Percentiles rank a stretch among this genome's conserved stretches.
Evolutionary conservation across 2,113 vertebrate genomes (phyloP).

Genomic region (Vulpes lagopus): DNA sequence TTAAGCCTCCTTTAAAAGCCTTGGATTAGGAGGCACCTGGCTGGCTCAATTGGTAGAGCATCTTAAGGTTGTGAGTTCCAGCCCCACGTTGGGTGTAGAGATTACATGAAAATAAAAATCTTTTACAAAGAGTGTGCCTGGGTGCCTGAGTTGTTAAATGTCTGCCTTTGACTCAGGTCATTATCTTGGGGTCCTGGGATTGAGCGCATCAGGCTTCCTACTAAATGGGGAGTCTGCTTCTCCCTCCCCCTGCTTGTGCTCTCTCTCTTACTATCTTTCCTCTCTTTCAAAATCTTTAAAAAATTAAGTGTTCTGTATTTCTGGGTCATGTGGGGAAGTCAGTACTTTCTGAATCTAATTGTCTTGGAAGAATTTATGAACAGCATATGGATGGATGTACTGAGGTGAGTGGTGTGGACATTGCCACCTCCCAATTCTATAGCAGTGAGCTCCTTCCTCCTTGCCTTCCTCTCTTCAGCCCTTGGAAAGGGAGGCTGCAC

Average conservation of each 20-base stretch:
- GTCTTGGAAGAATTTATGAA: background rate
- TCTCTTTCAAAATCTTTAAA: background rate
- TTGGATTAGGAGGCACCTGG: background rate
- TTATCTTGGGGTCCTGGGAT: no score
- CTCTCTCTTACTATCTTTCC: no score
- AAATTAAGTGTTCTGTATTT: background rate
- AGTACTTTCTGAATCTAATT: background rate
- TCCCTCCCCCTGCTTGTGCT: background rate
- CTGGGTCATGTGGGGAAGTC: background rate
- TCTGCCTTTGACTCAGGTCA: no score
- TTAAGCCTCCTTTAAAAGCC: background rate
- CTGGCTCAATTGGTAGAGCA: no score
- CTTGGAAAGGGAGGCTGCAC: background rate
- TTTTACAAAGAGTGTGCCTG: no score
- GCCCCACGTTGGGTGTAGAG: no score
- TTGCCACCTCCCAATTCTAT: accelerated
- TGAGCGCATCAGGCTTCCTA: no score
- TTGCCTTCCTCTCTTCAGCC: background rate
- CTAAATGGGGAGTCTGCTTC: background rate
- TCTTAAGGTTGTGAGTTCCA: no score
- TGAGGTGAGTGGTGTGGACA: background rate
- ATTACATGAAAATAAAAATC: no score
- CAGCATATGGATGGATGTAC: background rate
- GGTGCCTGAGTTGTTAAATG: no score
- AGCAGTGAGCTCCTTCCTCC: background rate